phyloP scores from a whole-genome alignment of 2,888 invertebrate species.

The Drosophila neotestacea region DNA sequence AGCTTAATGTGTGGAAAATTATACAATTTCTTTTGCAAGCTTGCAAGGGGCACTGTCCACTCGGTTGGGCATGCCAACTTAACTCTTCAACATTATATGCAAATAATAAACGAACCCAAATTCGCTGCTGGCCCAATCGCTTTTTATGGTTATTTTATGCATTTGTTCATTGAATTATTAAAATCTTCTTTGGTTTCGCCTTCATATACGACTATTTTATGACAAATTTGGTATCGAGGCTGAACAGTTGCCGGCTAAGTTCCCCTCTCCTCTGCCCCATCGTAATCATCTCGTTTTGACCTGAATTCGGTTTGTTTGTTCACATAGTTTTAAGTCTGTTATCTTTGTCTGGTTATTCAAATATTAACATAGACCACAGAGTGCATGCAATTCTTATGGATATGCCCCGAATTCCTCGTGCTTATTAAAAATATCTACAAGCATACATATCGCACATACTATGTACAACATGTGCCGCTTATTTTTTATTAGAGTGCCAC shows the following conservation, averaged over 20 bases:
- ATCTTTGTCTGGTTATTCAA: conserved; percentile 45
- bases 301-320: conserved; percentile 37
- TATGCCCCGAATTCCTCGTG: conserved; percentile 38
- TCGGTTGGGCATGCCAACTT: conserved; percentile 1
- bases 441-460: not conserved
- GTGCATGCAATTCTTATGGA: conserved; percentile 47
- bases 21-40: conserved; percentile 17
- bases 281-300: conserved; percentile 31
- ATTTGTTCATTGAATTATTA: conserved; percentile 52
- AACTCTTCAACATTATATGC: conserved; percentile 22
- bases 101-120: conserved; percentile 29
- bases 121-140: conserved; percentile 39
- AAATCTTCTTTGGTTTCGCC: conserved; percentile 23
- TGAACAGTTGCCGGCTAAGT: conserved; percentile 22
- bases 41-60: not conserved
- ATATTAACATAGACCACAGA: conserved; percentile 46
- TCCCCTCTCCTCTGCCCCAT: not conserved
- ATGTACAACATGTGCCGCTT: conserved; percentile 22
- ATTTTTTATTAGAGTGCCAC: conserved; percentile 34
- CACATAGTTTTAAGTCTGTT: conserved; percentile 31
- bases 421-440: conserved; percentile 36
- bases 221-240: conserved; percentile 54
- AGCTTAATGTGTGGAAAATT: conserved; percentile 55
- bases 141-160: conserved; percentile 72
- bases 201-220: conserved; percentile 40